phyloP scores from a whole-genome alignment of 1,140 invertebrate genomes.

The Hormaphis cornu region DNA sequence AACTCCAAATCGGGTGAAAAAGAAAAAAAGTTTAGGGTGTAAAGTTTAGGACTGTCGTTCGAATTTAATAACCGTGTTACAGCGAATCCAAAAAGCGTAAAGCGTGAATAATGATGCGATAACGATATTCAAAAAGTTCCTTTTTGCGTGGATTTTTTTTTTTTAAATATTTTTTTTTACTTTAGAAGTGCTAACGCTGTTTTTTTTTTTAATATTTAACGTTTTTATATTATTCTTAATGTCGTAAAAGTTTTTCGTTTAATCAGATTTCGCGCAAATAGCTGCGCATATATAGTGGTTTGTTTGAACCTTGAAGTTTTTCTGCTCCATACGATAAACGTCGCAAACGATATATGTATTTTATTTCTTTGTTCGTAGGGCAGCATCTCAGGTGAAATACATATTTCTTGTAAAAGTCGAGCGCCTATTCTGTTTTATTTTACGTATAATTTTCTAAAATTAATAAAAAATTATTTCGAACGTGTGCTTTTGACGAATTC shows the following conservation, averaged over 20 bases:
- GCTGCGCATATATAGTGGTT: background rate
- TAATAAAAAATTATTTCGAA: too few relatives aligned
- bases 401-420: too few relatives aligned
- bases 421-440: too few relatives aligned
- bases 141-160: background rate
- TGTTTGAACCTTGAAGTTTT: slow-evolving; percentile 9
- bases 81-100: slow-evolving; percentile 26
- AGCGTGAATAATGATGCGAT: slow-evolving; percentile 23
- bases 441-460: too few relatives aligned
- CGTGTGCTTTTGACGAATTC: too few relatives aligned
- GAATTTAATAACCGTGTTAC: slow-evolving; percentile 32
- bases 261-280: slow-evolving; percentile 11
- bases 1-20: background rate
- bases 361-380: background rate
- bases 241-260: slow-evolving; percentile 20
- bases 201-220: slow-evolving; percentile 12
- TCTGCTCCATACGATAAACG: background rate
- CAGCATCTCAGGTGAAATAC: too few relatives aligned
- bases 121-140: slow-evolving; percentile 27
- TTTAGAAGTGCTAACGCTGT: slow-evolving; percentile 21
- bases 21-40: slow-evolving; percentile 20
- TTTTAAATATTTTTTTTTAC: slow-evolving; percentile 9
- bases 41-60: slow-evolving; percentile 27
- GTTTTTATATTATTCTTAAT: background rate
- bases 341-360: background rate